Evolutionary conservation across 2,888 invertebrate genomes (phyloP), one percentile per base, ranked within the genome.

Genomic region (Scaptomyza cyrtandrae): DNA sequence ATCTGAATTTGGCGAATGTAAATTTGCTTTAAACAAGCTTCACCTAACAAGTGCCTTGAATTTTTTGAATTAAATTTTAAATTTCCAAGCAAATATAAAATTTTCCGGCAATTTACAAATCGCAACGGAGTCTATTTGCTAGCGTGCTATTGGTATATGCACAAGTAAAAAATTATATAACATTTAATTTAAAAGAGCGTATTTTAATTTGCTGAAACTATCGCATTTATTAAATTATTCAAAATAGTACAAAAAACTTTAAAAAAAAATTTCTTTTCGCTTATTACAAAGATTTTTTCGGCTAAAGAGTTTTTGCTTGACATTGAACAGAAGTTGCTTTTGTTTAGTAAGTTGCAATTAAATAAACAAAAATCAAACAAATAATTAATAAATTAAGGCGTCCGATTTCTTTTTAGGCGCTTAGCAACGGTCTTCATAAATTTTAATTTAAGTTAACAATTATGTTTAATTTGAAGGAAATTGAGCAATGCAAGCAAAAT

Each of bases 191-290:
- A 5, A 6, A 19, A 10, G 0, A 19, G 9, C 4, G 2, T 13
- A 2, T 73, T 81, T 78, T 52, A 73, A 43, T 71, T 78, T 66
- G 67, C 71, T 68, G 76, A 55, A 75, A 76, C 59, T 76, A 81
- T 71, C 66, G 65, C 46, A 60, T 82, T 83, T 83, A 87, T 87
- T 85, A 45, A 69, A 69, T 78, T 80, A 75, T 83, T 35, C 75
- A 79, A 82, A 70, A 44, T 62, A 64, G 82, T 87, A 83, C 70
- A 83, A 83, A 87, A 87, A 73, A 69, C 73, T 76, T 85, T n/a
- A n/a, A 74, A 66, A 66, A 58, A 62, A 59, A 52, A 63, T 66
- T 70, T 46, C n/a, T 45, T 49, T 60, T 43, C 31, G 45, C 69
- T 50, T 61, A 64, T 56, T 68, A 60, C 13, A 72, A 50, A 55